Evolutionary conservation across 2,888 invertebrate genomes (phyloP), one percentile per base, ranked within the genome.

Genomic region (Axea sp.): DNA sequence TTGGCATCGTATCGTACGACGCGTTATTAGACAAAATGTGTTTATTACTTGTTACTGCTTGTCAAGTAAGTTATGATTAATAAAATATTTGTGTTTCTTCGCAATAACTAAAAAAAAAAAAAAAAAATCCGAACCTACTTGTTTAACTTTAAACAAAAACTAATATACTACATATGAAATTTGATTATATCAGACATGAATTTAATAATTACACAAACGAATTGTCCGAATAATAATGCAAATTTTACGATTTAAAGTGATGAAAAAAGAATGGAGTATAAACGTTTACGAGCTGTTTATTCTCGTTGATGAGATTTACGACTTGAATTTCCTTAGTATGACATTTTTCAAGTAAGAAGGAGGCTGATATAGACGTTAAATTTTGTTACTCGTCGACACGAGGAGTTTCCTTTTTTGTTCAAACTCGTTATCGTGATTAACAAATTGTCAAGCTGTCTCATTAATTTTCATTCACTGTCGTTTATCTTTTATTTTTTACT

Each of bases 301-400:
- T 8, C 47, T 7, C 33, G 19, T n/a, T 12, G 14, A 5, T 4
- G 8, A 41, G 33, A 59, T 59, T 45, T 49, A 41, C 33, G 24
- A 4, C 22, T 17, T 7, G 26, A 55, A 47, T 57, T 67, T 57
- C 24, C 39, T 33, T 39, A 26, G 37, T 30, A 49, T 24, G 57
- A 49, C 30, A 45, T 45, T 55, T 65, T 67, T 57, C 39, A 31
- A 41, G 57, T 26, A 30, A 35, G 43, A 51, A 67, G 47, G 47
- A 45, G 57, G n/a, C 37, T 9, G 45, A 67, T 67, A 49, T 57
- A 67, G 67, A 67, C 41, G 45, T 67, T 65, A 55, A 55, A 45
- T 47, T 55, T 45, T 55, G 55, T 55, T 30, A 41, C 9, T 33
- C 22, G 41, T 41, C 43, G 45, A 53, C 51, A 31, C 49, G 30